phyloP scores from a whole-genome alignment of 2,797 vertebrate species.

The Hipposideros larvatus region DNA sequence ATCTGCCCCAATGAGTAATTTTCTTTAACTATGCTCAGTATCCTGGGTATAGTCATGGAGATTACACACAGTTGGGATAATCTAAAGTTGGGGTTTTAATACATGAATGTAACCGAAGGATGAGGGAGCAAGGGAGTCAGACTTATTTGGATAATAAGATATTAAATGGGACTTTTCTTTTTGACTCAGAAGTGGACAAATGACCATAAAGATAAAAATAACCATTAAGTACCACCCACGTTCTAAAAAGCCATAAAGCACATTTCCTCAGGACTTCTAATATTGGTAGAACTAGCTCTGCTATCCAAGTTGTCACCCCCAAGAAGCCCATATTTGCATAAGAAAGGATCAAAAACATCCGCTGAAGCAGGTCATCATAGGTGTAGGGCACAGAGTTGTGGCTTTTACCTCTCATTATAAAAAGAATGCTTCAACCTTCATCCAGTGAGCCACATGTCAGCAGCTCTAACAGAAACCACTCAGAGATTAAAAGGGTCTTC shows the following conservation, averaged over 20 bases:
- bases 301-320: background rate
- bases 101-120: background rate
- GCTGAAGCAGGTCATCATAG: background rate
- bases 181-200: slow-evolving; percentile 29
- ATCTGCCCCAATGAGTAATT: background rate
- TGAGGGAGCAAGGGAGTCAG: background rate
- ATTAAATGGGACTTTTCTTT: slow-evolving; percentile 1
- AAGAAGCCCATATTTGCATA: background rate
- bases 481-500: background rate
- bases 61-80: background rate
- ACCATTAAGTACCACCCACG: background rate
- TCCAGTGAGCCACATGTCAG: background rate
- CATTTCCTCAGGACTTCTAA: background rate
- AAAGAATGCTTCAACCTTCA: background rate
- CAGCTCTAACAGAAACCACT: background rate
- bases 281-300: background rate
- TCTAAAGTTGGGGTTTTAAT: background rate
- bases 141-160: background rate
- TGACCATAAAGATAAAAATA: background rate
- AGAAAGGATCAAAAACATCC: background rate
- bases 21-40: background rate
- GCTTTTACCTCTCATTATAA: background rate
- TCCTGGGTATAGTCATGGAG: background rate
- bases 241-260: slow-evolving; percentile 22
- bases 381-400: background rate